Evolutionary conservation across 92 coral and sea anemone genomes (phyloP).

Genomic region (Muricea muricata): DNA sequence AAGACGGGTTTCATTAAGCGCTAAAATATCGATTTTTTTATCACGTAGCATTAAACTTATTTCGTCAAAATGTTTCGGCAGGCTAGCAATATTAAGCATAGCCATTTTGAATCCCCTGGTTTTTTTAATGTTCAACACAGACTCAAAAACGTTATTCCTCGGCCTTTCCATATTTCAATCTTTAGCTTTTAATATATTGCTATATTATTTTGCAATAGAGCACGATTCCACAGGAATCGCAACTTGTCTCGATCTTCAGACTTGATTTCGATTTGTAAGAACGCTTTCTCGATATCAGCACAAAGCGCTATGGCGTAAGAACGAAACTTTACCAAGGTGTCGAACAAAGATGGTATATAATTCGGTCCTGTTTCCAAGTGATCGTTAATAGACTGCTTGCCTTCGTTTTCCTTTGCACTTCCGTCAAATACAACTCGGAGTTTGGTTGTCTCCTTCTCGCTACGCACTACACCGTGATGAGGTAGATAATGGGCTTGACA

Average conservation of each 20-base stretch:
- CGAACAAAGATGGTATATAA: neutral
- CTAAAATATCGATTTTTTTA: no score
- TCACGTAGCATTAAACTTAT: no score
- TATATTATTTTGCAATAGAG: no score
- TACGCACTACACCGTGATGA: conserved; percentile 47
- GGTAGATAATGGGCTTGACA: conserved; percentile 44
- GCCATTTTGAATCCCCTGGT: no score
- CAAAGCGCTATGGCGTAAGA: neutral
- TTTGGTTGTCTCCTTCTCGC: conserved; percentile 2
- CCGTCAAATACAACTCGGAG: neutral
- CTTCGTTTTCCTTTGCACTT: neutral
- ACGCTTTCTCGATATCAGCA: neutral
- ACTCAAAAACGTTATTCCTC: no score
- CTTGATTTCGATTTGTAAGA: conserved; percentile 1
- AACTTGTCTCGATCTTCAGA: conserved; percentile 13
- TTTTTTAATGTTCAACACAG: no score
- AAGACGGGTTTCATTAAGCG: no score
- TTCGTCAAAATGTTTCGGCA: no score
- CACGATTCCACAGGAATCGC: conserved; percentile 9
- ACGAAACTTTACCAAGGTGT: conserved; percentile 14
- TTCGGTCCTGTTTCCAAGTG: neutral
- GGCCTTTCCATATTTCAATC: no score
- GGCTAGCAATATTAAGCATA: no score
- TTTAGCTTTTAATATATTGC: no score
- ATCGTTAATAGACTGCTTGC: conserved; percentile 14